These are phyloP conservation scores for Microplitis mediator DNA, from an alignment of 1,140 invertebrate genomes.

Conservation along the genomic window DNA sequence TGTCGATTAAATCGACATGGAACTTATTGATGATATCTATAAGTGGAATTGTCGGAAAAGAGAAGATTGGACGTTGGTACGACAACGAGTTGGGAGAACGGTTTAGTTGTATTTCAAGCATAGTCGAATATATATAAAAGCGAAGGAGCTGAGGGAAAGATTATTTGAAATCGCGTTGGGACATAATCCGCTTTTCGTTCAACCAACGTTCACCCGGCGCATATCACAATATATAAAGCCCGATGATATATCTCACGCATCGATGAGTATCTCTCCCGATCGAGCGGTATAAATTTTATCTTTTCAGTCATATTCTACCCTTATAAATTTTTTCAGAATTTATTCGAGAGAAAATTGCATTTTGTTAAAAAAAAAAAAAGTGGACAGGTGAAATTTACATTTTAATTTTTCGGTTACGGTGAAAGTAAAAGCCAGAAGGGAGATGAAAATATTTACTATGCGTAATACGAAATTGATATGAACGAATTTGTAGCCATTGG, in stretches of 20 bases:
- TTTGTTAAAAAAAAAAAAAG: not conserved
- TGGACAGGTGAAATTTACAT: not conserved
- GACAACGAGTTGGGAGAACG: not conserved
- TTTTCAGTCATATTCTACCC: not conserved
- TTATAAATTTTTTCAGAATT: not conserved
- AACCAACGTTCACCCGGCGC: not conserved
- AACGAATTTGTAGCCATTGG: too few relatives aligned
- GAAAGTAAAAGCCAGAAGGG: too few relatives aligned
- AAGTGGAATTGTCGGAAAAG: not conserved
- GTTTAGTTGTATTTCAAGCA: not conserved
- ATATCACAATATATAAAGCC: not conserved
- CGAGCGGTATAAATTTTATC: not conserved
- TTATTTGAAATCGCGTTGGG: conserved; percentile 6
- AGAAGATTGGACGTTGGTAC: not conserved
- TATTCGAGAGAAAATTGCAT: not conserved
- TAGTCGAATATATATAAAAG: too few relatives aligned
- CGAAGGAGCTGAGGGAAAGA: not conserved
- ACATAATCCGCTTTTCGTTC: conserved; percentile 9
- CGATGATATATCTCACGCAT: not conserved
- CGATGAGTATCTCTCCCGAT: not conserved
- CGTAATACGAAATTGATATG: too few relatives aligned
- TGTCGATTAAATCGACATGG: conserved; percentile 22
- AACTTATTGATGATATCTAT: not conserved
- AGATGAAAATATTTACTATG: too few relatives aligned
- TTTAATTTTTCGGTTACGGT: too few relatives aligned